phyloP scores from a whole-genome alignment of 2,113 vertebrate genomes.

The Sorex fumeus region DNA sequence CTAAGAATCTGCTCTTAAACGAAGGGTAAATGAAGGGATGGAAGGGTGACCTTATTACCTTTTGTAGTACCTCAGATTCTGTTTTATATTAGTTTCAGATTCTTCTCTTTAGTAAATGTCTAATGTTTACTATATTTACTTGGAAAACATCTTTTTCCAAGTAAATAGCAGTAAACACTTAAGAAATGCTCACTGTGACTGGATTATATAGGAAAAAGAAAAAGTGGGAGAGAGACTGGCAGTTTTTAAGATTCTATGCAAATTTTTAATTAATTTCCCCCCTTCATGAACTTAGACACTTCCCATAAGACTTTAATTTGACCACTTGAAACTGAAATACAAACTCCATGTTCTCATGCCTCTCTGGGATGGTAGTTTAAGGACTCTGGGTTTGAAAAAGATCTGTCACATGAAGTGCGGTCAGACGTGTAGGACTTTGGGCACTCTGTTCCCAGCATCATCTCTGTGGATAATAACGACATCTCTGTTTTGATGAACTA shows the following conservation, averaged over 20 bases:
- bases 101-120: neutral
- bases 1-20: conserved; percentile 3
- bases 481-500: neutral
- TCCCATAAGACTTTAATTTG: neutral
- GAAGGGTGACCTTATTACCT: neutral
- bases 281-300: neutral
- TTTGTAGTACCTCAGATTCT: neutral
- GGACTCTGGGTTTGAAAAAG: neutral
- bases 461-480: neutral
- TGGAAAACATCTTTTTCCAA: too few relatives aligned
- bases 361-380: neutral
- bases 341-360: neutral
- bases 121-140: neutral
- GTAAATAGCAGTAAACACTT: too few relatives aligned
- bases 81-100: neutral
- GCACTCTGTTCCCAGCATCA: neutral
- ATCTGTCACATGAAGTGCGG: neutral
- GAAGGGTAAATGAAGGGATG: neutral
- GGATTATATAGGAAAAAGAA: neutral
- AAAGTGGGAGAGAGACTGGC: neutral
- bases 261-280: neutral
- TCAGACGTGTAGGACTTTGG: neutral
- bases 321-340: neutral
- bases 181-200: too few relatives aligned
- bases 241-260: neutral